Conservation (phyloP, 1,140 invertebrate genomes). For the Neuroterus valhalla region DNA sequence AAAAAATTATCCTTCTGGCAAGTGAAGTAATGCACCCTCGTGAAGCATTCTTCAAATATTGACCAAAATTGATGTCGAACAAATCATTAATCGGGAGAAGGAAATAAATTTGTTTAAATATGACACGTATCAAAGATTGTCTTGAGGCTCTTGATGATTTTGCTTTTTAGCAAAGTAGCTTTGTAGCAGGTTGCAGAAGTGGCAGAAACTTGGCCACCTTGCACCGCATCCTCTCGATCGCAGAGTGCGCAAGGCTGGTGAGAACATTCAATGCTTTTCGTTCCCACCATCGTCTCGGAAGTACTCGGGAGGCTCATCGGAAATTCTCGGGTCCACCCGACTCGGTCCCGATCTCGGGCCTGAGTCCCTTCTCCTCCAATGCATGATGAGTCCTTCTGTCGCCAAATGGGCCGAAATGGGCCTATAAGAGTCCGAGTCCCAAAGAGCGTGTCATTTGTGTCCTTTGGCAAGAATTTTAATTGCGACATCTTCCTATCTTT, state of each 20-base stretch:
- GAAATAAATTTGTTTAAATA: background rate
- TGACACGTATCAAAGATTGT: background rate
- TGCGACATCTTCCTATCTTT: background rate
- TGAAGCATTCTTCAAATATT: no score
- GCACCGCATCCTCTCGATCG: slow-evolving; percentile 55
- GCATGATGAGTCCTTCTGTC: slow-evolving; percentile 1
- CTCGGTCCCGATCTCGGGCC: background rate
- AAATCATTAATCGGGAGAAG: no score
- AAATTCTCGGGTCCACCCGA: slow-evolving; percentile 47
- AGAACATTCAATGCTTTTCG: slow-evolving; percentile 72
- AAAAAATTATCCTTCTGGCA: no score
- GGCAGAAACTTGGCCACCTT: slow-evolving; percentile 48
- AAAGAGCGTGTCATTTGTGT: background rate
- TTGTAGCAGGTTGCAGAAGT: slow-evolving; percentile 58
- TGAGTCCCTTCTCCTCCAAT: background rate
- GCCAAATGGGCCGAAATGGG: slow-evolving; percentile 5
- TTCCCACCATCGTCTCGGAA: slow-evolving; percentile 74
- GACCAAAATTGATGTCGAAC: no score
- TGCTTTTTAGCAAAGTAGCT: background rate
- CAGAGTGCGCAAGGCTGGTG: slow-evolving; percentile 67
- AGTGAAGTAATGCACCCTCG: no score
- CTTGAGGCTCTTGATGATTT: slow-evolving; percentile 27
- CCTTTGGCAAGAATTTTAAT: background rate
- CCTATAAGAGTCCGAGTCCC: background rate
- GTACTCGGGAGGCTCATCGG: slow-evolving; percentile 66